These are phyloP conservation scores for Rhyacophila brunnea DNA, from an alignment of 1,140 invertebrate genomes.

Conservation along the genomic window DNA sequence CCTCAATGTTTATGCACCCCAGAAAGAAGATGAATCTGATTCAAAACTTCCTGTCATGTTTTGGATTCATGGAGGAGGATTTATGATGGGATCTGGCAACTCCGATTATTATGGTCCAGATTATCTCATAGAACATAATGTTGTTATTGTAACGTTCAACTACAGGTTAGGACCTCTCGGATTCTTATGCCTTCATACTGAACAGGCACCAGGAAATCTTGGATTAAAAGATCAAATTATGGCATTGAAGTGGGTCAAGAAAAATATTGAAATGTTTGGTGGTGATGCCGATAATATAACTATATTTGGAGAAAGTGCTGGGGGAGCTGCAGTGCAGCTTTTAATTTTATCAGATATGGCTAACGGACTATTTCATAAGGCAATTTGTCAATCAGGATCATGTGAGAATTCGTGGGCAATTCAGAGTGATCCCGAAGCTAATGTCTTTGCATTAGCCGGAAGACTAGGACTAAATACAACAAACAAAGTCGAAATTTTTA, in stretches of 20 bases:
- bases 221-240: conserved; percentile 68
- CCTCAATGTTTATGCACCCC: conserved; percentile 55
- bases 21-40: no score
- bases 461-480: conserved; percentile 49
- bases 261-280: conserved; percentile 69
- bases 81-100: conserved; percentile 52
- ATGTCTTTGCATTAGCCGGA: conserved; percentile 53
- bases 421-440: conserved; percentile 47
- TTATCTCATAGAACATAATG: conserved; percentile 53
- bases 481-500: conserved; percentile 42
- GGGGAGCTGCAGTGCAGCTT: conserved; percentile 47
- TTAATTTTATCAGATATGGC: conserved; percentile 36
- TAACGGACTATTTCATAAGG: conserved; percentile 36
- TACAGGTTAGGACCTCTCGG: conserved; percentile 61
- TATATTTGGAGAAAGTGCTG: conserved; percentile 67
- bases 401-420: conserved; percentile 61
- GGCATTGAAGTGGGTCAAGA: conserved; percentile 64
- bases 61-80: conserved; percentile 70
- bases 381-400: conserved; percentile 59
- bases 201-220: conserved; percentile 67
- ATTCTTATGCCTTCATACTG: conserved; percentile 65
- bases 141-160: no score
- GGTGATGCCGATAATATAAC: conserved; percentile 67
- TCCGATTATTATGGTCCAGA: conserved; percentile 48
- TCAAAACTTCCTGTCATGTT: conserved; percentile 73